phyloP scores from a whole-genome alignment of 2,113 vertebrate genomes.

The Mastomys natalensis region DNA sequence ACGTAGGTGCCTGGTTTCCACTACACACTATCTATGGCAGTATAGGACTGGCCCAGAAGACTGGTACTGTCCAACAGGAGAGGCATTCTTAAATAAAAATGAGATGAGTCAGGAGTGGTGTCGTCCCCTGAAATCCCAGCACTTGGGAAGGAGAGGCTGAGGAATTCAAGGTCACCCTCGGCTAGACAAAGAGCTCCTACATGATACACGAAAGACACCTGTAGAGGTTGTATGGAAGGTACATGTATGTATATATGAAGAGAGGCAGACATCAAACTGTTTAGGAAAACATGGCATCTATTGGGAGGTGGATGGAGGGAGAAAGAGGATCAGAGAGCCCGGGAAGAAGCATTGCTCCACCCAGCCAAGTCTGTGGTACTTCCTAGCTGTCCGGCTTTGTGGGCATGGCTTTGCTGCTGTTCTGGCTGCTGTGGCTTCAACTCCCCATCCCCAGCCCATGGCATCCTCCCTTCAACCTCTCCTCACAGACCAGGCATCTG shows the following conservation, averaged over 20 bases:
- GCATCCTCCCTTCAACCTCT: too few relatives aligned
- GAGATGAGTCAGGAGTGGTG: background rate
- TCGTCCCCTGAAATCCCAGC: too few relatives aligned
- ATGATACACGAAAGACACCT: background rate
- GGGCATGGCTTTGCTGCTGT: background rate
- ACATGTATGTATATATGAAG: background rate
- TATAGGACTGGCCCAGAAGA: background rate
- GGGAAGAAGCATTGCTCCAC: background rate
- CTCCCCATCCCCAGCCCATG: background rate
- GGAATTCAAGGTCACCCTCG: background rate
- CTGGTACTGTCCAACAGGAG: too few relatives aligned
- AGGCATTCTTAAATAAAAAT: accelerated
- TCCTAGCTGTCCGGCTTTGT: background rate
- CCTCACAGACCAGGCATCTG: background rate
- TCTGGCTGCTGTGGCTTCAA: background rate
- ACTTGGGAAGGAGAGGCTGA: too few relatives aligned
- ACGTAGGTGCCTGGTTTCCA: accelerated
- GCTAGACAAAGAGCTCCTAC: background rate
- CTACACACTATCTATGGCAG: accelerated
- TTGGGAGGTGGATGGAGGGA: background rate
- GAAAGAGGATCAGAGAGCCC: background rate
- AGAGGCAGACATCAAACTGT: background rate
- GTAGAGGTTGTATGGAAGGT: accelerated
- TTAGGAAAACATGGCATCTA: background rate
- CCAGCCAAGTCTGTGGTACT: accelerated